A percentile compares a stretch with the other conserved stretches of the same genome.
Evolutionary conservation across 2,888 invertebrate genomes (phyloP).

Genomic region (Acleris sparsana): DNA sequence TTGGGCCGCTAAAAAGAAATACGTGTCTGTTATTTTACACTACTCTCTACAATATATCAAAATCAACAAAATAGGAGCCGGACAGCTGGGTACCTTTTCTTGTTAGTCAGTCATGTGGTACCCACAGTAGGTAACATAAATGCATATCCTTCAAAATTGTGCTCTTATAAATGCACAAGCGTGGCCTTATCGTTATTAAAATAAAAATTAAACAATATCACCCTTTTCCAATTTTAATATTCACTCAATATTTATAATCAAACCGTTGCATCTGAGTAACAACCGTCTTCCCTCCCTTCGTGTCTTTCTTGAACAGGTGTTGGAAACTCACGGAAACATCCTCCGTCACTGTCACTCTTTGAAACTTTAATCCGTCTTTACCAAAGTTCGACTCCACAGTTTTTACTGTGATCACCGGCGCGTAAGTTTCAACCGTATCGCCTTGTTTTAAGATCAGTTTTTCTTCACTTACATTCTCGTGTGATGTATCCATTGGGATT

Average conservation of each 20-base stretch:
- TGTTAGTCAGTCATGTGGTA: too few relatives aligned
- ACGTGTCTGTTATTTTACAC: too few relatives aligned
- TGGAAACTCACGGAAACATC: constrained; percentile 68
- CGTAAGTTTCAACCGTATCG: constrained; percentile 40
- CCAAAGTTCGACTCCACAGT: constrained; percentile 62
- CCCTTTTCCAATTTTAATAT: constrained; percentile 1
- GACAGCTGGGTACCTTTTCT: too few relatives aligned
- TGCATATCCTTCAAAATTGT: too few relatives aligned
- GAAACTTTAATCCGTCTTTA: constrained; percentile 65
- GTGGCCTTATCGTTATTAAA: background rate
- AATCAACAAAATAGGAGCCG: too few relatives aligned
- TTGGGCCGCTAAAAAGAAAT: too few relatives aligned
- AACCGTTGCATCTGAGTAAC: constrained; percentile 63
- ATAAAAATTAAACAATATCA: constrained; percentile 20
- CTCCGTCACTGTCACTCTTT: constrained; percentile 68
- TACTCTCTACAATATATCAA: too few relatives aligned
- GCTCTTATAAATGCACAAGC: too few relatives aligned
- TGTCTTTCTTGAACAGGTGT: constrained; percentile 69
- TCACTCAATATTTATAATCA: constrained; percentile 64
- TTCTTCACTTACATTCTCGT: constrained; percentile 28
- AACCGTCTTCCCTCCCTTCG: constrained; percentile 61
- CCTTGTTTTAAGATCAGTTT: constrained; percentile 36
- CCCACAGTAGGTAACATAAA: too few relatives aligned
- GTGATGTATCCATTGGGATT: constrained; percentile 6
- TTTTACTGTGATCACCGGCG: constrained; percentile 65